Base-by-base conservation (phyloP, 1,140 invertebrate species). In the Globodera rostochiensis region DNA sequence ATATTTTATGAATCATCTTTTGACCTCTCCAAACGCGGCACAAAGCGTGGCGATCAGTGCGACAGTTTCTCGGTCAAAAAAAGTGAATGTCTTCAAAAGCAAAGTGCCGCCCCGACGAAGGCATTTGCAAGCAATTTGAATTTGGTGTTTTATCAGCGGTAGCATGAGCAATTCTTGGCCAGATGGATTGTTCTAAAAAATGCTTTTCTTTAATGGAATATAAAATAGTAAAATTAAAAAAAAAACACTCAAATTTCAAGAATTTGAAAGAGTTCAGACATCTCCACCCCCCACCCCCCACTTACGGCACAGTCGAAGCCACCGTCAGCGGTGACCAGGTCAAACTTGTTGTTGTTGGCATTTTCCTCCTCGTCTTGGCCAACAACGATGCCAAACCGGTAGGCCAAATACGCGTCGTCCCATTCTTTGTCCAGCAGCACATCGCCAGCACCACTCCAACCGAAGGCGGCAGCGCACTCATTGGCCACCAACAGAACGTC, bases 241-340 rank as follows among this genome's bases (percentile, higher is more conserved):
- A 36, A 36, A 36, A 36, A 36, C 25, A 36, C 36, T 36, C 36
- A 36, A 36, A 36, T 36, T 36, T 36, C 36, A 36, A 36, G 36
- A 36, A 36, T 36, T 36, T 36, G 36, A 36, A 36, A 1, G 36
- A 36, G 36, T 36, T 36, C 36, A 36, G 36, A 36, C 9, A 75
- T 19, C 79, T 84, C 6, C 11, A n/a, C 46, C 25, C 53, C 3
- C 8, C n/a, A n/a, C n/a, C n/a, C n/a, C n/a, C 8, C 50, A 25
- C 81, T 82, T 66, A 88, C 85, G n/a, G 73, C 75, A 46, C 82
- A 85, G 69, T 88, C 84, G n/a, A 87, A 70, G 45, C 84, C 82
- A 9, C 87, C 86, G 84, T 87, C 86, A n/a, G 78, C 75, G 46
- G 86, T 88, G 7, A 87, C 82, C 75, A 88, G 57, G 71, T 88